Evolutionary conservation across 2,888 invertebrate genomes (phyloP), one percentile per base, ranked within the genome.

Genomic region (Malthinus flaveolus): DNA sequence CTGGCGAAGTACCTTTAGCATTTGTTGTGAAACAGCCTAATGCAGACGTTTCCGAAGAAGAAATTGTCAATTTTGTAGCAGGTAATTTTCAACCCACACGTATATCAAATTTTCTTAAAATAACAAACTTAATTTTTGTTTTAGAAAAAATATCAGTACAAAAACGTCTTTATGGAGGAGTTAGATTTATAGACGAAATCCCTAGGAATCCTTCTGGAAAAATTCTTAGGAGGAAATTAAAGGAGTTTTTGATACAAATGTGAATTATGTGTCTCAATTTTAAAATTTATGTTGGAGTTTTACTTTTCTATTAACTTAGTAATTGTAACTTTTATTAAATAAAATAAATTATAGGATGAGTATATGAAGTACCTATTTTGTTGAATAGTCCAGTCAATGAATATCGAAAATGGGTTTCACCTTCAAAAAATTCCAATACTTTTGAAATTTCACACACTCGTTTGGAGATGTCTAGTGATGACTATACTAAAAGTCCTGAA

Each of bases 171-270:
- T 83, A 88, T 59, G 91, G 89, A 11, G 90, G 91, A 7, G 87
- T 91, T 1, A 78, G 82, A 63, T 91, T 93, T 73, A 75, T 90
- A 0, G 80, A 86, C n/a, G 84, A 84, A 64, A 88, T 92, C 71
- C 92, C 92, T 13, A 90, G 88, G 75, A 90, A 87, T 67, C 83
- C 87, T 0, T 87, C 88, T 32, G 93, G 93, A 4, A 93, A 92
- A 80, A 90, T 93, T 68, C 79, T 93, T 35, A 81, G 92, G 61
- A 82, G 88, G 54, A 79, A 62, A 39, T 45, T 67, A 32, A 23
- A 56, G 7, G 54, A 64, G 42, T 31, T 65, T 10, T 13, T 32
- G 10, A 7, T 23, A 32, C n/a, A 32, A 54, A 6, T 23, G 5
- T 23, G 5, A 23, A 2, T 23, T 23, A 23, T 5, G 23, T 23